Conservation (phyloP, 2,888 invertebrate genomes). For the Chalcosyrphus nemorum region DNA sequence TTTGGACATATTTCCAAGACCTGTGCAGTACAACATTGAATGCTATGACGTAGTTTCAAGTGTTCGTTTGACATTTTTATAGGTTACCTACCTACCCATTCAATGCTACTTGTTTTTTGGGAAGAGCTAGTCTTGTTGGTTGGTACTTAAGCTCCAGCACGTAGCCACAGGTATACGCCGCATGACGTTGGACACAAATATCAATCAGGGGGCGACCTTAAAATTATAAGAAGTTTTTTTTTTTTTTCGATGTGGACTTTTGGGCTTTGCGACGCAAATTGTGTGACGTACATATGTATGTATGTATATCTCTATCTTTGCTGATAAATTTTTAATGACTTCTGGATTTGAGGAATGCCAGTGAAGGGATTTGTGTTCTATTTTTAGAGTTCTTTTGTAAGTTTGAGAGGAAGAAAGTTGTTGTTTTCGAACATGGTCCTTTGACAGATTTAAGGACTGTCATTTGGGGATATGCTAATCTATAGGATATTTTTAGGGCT, state of each 20-base stretch:
- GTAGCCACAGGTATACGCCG: slow-evolving; percentile 48
- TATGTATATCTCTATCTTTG: background rate
- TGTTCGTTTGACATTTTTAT: slow-evolving; percentile 60
- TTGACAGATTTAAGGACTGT: background rate
- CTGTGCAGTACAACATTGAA: slow-evolving; percentile 13
- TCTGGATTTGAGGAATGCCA: background rate
- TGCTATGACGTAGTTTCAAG: slow-evolving; percentile 61
- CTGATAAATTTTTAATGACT: background rate
- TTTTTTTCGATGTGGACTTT: background rate
- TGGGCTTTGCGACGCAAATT: slow-evolving; percentile 6
- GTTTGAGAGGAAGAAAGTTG: no score
- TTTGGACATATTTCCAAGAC: slow-evolving; percentile 63
- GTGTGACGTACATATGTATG: slow-evolving; percentile 17
- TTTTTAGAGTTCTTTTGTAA: no score
- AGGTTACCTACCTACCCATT: slow-evolving; percentile 32
- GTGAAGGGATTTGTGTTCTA: no score
- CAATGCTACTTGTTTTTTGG: background rate
- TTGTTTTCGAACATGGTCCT: no score
- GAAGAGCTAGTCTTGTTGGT: background rate
- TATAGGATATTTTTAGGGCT: no score
- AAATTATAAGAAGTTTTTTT: background rate
- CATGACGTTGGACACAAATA: slow-evolving; percentile 21
- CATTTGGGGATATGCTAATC: no score
- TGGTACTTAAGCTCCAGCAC: slow-evolving; percentile 38
- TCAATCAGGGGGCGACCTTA: slow-evolving; percentile 38